Conservation (phyloP, 37 sponge, comb jelly and placozoan genomes). For the Ianthella basta region DNA sequence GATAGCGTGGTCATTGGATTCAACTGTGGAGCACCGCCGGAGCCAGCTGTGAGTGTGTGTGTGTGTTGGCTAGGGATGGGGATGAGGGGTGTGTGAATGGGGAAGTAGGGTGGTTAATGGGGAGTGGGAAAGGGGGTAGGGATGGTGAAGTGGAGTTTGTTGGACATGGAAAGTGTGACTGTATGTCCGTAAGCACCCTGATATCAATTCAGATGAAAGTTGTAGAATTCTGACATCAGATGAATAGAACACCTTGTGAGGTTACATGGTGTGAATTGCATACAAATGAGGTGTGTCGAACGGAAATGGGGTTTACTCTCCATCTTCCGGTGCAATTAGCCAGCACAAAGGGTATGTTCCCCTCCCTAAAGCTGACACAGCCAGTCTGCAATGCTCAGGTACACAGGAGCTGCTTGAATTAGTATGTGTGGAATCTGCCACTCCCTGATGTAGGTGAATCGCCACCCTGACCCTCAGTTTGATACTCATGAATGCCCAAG, state of each 20-base stretch:
- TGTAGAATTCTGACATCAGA: too few species aligned
- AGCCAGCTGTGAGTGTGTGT: conserved; percentile 60
- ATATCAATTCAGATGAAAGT: too few species aligned
- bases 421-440: conserved; percentile 1
- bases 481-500: conserved; percentile 74
- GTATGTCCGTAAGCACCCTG: too few species aligned
- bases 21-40: conserved; percentile 71
- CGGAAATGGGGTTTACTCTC: too few species aligned
- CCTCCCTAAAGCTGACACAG: too few species aligned
- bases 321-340: too few species aligned
- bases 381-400: too few species aligned
- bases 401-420: neutral
- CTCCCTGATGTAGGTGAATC: conserved; percentile 43
- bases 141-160: neutral
- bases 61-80: neutral
- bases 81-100: neutral
- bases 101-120: neutral
- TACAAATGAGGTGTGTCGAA: too few species aligned
- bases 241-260: too few species aligned
- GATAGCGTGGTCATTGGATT: conserved; percentile 56
- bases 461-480: conserved; percentile 45
- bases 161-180: neutral
- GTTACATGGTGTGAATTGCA: too few species aligned
- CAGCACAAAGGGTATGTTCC: too few species aligned
- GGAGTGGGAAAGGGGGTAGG: neutral